A percentile compares a stretch with the other conserved stretches of the same genome.
phyloP scores from a whole-genome alignment of 2,888 invertebrate species.

The Seira sanloemensis region DNA sequence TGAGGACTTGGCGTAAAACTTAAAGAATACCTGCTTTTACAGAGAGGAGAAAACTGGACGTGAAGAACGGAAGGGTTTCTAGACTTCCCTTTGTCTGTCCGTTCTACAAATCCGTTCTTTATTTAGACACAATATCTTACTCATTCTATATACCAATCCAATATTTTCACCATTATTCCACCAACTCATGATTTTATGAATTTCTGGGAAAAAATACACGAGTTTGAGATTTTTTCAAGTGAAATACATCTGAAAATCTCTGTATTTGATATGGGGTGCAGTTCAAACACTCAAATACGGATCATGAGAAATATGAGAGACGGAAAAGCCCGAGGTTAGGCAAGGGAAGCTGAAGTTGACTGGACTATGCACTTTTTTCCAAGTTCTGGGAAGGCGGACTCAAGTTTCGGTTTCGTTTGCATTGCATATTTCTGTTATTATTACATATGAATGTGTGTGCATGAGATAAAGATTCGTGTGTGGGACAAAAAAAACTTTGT shows the following conservation, averaged over 20 bases:
- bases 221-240: neutral
- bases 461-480: slow-evolving; percentile 1
- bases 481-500: slow-evolving; percentile 19
- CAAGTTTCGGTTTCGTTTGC: slow-evolving; percentile 21
- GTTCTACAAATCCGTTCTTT: slow-evolving; percentile 9
- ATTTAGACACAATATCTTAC: slow-evolving; percentile 18
- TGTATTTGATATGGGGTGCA: neutral
- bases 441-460: neutral
- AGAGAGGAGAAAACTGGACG: neutral
- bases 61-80: neutral
- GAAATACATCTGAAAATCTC: neutral
- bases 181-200: neutral
- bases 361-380: neutral
- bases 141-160: neutral
- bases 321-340: neutral
- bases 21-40: neutral
- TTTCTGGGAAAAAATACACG: neutral
- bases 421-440: slow-evolving; percentile 39
- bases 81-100: neutral
- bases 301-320: neutral
- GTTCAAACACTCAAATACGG: neutral
- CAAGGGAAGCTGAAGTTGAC: slow-evolving; percentile 8
- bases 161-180: neutral
- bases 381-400: neutral
- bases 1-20: neutral